phyloP scores from a whole-genome alignment of 2,113 vertebrate genomes.

The Malurus alboscapulatus region DNA sequence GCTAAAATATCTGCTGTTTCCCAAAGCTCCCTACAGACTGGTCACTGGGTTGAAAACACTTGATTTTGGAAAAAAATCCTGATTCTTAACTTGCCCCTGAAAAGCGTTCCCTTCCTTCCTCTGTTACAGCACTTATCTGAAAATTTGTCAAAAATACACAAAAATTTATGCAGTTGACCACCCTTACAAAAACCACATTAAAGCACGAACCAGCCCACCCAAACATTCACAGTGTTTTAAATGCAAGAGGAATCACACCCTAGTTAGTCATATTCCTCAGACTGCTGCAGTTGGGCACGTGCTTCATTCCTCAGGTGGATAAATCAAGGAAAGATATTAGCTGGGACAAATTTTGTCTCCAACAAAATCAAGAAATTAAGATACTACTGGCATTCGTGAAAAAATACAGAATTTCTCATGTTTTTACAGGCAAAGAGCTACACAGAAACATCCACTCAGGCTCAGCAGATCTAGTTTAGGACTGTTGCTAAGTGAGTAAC shows the following conservation, averaged over 20 bases:
- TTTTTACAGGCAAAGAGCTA: background rate
- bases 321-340: background rate
- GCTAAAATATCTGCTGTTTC: background rate
- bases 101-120: background rate
- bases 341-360: background rate
- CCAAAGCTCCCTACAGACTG: background rate
- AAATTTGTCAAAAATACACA: background rate
- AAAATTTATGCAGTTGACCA: background rate
- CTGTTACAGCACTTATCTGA: background rate
- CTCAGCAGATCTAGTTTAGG: background rate
- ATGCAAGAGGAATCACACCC: background rate
- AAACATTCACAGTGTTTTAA: background rate
- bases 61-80: background rate
- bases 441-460: background rate
- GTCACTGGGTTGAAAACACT: background rate
- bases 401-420: background rate
- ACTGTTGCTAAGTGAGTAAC: conserved; percentile 47
- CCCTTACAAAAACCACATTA: background rate
- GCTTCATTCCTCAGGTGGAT: background rate
- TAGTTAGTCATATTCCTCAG: background rate
- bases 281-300: background rate
- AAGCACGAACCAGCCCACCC: background rate
- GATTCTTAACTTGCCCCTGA: background rate
- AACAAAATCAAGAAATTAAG: background rate
- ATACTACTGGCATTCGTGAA: background rate